Conservation (phyloP, 2,113 vertebrate species). For the Peromyscus californicus region DNA sequence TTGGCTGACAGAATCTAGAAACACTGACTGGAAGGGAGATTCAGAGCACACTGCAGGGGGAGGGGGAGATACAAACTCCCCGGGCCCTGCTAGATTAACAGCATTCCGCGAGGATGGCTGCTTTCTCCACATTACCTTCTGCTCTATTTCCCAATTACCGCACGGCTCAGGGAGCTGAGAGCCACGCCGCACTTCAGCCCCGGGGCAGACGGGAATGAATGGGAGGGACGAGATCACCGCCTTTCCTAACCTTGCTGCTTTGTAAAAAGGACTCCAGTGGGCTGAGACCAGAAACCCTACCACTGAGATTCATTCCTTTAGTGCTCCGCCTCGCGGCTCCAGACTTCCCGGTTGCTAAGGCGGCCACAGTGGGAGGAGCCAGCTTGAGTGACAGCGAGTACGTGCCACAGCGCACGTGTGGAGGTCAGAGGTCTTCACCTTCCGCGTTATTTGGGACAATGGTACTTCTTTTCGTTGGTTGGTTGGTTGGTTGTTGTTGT, state of each 20-base stretch:
- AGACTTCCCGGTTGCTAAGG: not conserved
- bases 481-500: not conserved
- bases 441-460: not conserved
- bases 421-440: not conserved
- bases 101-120: not conserved
- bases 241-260: not conserved
- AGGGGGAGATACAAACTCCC: not conserved
- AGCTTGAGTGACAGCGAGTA: not conserved
- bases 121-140: conserved; percentile 67
- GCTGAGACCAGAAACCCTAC: not conserved
- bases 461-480: not conserved
- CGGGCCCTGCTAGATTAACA: not conserved
- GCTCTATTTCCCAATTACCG: conserved; percentile 81
- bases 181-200: not conserved
- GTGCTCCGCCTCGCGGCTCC: not conserved
- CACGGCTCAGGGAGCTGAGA: conserved; percentile 42
- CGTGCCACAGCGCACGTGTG: not conserved
- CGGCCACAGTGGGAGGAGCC: not conserved
- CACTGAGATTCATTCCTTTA: not conserved
- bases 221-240: not conserved
- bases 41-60: not conserved
- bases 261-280: not conserved
- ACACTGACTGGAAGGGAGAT: not conserved
- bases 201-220: not conserved
- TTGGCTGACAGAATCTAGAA: not conserved